These are phyloP conservation scores for Ammodytes dubius DNA, from an alignment of 2,113 vertebrate genomes.

Conservation along the genomic window DNA sequence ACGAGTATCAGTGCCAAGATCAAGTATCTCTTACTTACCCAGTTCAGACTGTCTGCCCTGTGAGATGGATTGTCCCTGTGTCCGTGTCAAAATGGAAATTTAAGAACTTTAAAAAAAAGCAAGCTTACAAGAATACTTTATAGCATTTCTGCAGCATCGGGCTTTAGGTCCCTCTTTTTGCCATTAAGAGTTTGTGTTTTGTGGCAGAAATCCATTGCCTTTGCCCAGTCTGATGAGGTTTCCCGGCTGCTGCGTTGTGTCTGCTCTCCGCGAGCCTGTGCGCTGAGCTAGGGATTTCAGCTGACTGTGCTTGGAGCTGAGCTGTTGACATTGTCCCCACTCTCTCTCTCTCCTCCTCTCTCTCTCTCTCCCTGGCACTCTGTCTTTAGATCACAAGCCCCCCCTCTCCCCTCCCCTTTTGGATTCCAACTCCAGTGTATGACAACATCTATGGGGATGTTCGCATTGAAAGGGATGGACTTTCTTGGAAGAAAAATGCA, in stretches of 20 bases:
- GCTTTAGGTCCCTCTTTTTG: constrained; percentile 13
- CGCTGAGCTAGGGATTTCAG: constrained; percentile 76
- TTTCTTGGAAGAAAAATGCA: constrained; percentile 27
- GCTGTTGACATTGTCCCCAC: constrained; percentile 78
- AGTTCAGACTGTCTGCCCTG: constrained; percentile 53
- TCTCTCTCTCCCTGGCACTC: constrained; percentile 32
- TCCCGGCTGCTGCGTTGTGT: constrained; percentile 47
- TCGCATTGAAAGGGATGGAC: constrained; percentile 33
- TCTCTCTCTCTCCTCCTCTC: constrained; percentile 38
- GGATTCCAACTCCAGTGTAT: constrained; percentile 51
- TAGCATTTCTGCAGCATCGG: constrained; percentile 30
- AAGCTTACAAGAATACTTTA: constrained; percentile 8
- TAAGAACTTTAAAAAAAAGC: constrained; percentile 29
- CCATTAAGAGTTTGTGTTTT: neutral
- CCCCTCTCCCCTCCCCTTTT: constrained; percentile 37
- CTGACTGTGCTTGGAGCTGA: constrained; percentile 78
- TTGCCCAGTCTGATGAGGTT: constrained; percentile 14
- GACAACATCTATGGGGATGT: constrained; percentile 67
- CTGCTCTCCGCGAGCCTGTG: constrained; percentile 59
- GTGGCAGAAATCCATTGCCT: constrained; percentile 36
- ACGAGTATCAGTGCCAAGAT: constrained; percentile 54
- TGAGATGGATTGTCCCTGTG: constrained; percentile 54
- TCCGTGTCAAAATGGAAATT: constrained; percentile 34
- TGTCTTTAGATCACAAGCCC: constrained; percentile 46
- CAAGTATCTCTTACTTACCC: constrained; percentile 74